Evolutionary conservation across 1,140 invertebrate genomes (phyloP).

Genomic region (Drosophila bipectinata): DNA sequence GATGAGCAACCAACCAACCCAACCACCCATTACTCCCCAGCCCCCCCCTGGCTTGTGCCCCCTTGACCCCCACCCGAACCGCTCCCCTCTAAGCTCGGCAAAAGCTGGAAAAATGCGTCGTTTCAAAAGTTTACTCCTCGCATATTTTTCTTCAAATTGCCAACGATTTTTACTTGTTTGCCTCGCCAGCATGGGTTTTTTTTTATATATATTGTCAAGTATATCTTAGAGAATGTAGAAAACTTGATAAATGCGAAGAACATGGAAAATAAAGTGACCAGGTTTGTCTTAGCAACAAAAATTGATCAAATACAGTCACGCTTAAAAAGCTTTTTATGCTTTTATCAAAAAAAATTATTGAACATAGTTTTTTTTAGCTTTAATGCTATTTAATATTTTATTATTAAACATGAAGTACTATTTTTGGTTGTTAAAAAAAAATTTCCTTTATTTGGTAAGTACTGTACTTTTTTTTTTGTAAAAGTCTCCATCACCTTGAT

Average conservation of each 20-base stretch:
- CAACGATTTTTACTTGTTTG: conserved; percentile 81
- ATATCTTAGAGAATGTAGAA: background rate
- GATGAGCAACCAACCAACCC: conserved; percentile 42
- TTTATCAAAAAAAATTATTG: too few species aligned
- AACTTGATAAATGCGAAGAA: background rate
- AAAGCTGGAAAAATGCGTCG: conserved; percentile 68
- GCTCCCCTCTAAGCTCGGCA: background rate
- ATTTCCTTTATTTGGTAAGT: too few species aligned
- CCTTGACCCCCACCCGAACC: background rate
- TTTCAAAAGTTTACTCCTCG: conserved; percentile 80
- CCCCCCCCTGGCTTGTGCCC: background rate
- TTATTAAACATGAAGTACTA: too few species aligned
- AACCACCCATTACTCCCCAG: too few species aligned
- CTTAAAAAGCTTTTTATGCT: background rate
- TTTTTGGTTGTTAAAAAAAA: background rate
- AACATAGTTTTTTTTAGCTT: too few species aligned
- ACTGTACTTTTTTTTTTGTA: conserved; percentile 12
- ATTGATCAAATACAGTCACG: background rate
- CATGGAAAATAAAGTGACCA: background rate
- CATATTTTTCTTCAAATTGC: conserved; percentile 82
- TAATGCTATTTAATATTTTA: too few species aligned
- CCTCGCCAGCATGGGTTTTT: conserved; percentile 45
- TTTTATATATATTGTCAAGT: background rate
- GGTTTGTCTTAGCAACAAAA: background rate
- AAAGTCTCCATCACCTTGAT: conserved; percentile 41